These are phyloP conservation scores for Lordiphosa fenestrarum DNA, from an alignment of 2,888 invertebrate genomes.

Conservation along the genomic window DNA sequence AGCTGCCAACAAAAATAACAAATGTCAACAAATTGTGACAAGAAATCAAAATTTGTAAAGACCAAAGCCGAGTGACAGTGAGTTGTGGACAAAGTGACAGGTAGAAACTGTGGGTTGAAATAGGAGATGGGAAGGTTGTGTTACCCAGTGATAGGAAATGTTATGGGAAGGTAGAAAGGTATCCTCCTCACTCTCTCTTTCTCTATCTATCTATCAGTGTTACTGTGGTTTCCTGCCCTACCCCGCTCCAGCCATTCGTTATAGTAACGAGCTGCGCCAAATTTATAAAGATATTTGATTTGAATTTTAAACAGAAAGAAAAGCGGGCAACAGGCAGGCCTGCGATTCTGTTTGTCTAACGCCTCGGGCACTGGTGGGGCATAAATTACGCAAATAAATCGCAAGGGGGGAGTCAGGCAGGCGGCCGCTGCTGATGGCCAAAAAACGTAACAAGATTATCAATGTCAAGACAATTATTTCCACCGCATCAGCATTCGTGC, in stretches of 20 bases:
- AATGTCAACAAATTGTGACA: slow-evolving; percentile 74
- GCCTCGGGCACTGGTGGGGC: slow-evolving; percentile 46
- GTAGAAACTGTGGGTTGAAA: not conserved
- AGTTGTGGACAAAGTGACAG: slow-evolving; percentile 18
- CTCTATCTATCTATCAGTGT: not conserved
- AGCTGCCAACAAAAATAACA: slow-evolving; percentile 46
- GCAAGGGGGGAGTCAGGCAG: slow-evolving; percentile 35
- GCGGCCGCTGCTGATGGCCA: slow-evolving; percentile 25
- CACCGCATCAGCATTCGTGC: slow-evolving; percentile 63
- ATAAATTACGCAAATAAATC: slow-evolving; percentile 77
- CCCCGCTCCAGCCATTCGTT: slow-evolving; percentile 14
- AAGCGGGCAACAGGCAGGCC: slow-evolving; percentile 46
- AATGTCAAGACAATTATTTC: slow-evolving; percentile 77
- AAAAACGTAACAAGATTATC: slow-evolving; percentile 76
- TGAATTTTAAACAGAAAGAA: slow-evolving; percentile 73
- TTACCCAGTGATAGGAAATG: no score
- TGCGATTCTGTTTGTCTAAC: slow-evolving; percentile 42
- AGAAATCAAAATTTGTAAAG: slow-evolving; percentile 70
- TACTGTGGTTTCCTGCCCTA: not conserved
- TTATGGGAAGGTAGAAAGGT: no score
- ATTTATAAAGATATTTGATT: slow-evolving; percentile 73
- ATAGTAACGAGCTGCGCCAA: slow-evolving; percentile 50
- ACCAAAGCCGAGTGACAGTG: slow-evolving; percentile 42
- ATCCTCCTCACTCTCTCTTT: not conserved
- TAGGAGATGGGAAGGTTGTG: no score